Evolutionary conservation across 2,797 vertebrate species (phyloP), one percentile per base, ranked within the genome.

Genomic region (Decapterus maruadsi): DNA sequence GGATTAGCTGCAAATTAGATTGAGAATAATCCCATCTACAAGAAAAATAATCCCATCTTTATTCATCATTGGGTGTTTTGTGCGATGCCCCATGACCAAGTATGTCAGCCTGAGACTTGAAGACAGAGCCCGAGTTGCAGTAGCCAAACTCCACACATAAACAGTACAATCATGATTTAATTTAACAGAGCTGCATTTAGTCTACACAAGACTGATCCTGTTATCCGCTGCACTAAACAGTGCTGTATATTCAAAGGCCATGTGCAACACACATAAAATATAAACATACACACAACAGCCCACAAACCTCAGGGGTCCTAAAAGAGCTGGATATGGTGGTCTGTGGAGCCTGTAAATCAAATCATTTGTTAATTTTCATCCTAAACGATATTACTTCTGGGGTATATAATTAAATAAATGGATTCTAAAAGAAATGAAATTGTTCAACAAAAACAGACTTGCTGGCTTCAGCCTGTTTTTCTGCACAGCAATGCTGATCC

Each of bases 361-460:
- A 90, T 80, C 17, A 83, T 79, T 72, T 82, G 77, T 92, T 88
- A 55, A 76, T 86, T 85, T 81, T 88, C 84, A 77, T 68, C 85
- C 66, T 75, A 84, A 86, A 83, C 71, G 6, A 82, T 81, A 72
- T 86, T 83, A 82, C 61, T 63, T 70, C 69, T 78, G 75, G 78
- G 75, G 58, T 65, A 73, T 78, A 72, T 85, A 91, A 91, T 90
- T 85, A 91, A 81, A 73, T 83, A 81, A 88, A 87, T 77, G 73
- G 84, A 86, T 82, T 80, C 54, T 67, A 72, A 72, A 78, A 78
- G 19, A 85, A 86, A 88, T 86, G 1, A 69, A 78, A 79, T 73
- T 77, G 75, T 85, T 84, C 36, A 22, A 63, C 65, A 78, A 69
- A 82, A 74, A 75, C 64, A 85, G 68, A 72, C 51, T 53, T 4